Base-by-base conservation (phyloP, 1,140 invertebrate genomes). In the Drosophila tristis region DNA sequence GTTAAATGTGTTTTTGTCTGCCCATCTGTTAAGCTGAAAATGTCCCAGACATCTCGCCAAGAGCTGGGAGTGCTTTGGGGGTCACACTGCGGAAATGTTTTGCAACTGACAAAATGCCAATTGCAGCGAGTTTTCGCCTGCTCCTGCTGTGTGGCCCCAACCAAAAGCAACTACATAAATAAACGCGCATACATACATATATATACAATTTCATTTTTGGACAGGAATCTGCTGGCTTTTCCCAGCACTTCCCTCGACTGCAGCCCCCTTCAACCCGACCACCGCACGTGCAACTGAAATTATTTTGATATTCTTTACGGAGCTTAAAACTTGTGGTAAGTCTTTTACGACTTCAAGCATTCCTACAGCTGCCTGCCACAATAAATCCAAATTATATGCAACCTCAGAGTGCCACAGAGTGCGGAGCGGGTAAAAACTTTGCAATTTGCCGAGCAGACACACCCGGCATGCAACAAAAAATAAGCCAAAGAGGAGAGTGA, bases 311-410 rank as follows among this genome's bases (percentile, higher is more conserved):
- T 66, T 67, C 48, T 54, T 67, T 53, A 26, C 48, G 11, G 5
- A 54, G 64, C 48, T 67, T 45, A 35, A 45, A 67, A 66, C 61
- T 70, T 58, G 66, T 35, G 29, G 35, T 0, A n/a, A 57, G 49
- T 70, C 65, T 57, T 70, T 70, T 70, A 70, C 45, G 66, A 57
- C 50, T 55, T 20, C 15, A 29, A 29, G 39, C 43, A 15, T 55
- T 43, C 20, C 44, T 42, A 31, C 25, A 16, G 11, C 39, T n/a
- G 49, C 49, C 35, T 47, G 31, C 45, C 64, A 70, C 65, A 71
- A 50, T 70, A 70, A 70, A 57, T 71, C 45, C 50, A 47, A 68
- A 68, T 68, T 67, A 56, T 68, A 56, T 70, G 51, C 45, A 71
- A 43, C 51, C 53, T 13, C 63, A 4, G 31, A 48, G 44, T 26